Conservation (phyloP, 2,113 vertebrate genomes). For the Ceyx margarethae region DNA sequence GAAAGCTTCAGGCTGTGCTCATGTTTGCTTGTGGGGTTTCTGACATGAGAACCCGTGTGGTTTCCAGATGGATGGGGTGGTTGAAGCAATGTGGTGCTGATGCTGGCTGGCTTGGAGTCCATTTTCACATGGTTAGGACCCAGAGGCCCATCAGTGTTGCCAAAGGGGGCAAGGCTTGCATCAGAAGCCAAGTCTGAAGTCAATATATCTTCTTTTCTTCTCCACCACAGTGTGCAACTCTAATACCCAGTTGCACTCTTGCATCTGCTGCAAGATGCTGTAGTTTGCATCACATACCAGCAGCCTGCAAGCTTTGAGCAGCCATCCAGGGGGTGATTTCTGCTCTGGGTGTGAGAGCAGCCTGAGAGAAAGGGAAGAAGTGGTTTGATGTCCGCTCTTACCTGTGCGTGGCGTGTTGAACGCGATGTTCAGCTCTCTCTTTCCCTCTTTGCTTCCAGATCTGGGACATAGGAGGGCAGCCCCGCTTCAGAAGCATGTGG, state of each 20-base stretch:
- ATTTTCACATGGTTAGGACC: not conserved
- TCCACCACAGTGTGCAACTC: not conserved
- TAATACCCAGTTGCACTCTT: not conserved
- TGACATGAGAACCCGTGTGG: not conserved
- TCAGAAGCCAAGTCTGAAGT: not conserved
- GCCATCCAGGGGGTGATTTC: not conserved
- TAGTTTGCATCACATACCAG: not conserved
- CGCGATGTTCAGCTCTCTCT: not conserved
- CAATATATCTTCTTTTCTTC: not conserved
- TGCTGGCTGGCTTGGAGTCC: not conserved
- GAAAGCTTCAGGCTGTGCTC: not conserved
- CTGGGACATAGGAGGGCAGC: conserved; percentile 99
- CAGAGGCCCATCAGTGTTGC: not conserved
- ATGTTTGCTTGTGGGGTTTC: not conserved
- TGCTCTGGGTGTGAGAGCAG: not conserved
- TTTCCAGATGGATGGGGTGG: not conserved
- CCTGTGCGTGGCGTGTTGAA: not conserved
- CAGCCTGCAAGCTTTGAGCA: not conserved
- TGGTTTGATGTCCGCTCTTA: not conserved
- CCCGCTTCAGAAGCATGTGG: conserved; percentile 99
- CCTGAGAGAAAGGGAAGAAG: not conserved
- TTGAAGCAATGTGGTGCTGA: not conserved
- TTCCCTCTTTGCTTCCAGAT: conserved; percentile 78
- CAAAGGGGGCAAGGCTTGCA: not conserved
- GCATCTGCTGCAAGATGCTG: not conserved